Evolutionary conservation across 2,113 vertebrate species (phyloP).

Genomic region (Ophiodon elongatus): DNA sequence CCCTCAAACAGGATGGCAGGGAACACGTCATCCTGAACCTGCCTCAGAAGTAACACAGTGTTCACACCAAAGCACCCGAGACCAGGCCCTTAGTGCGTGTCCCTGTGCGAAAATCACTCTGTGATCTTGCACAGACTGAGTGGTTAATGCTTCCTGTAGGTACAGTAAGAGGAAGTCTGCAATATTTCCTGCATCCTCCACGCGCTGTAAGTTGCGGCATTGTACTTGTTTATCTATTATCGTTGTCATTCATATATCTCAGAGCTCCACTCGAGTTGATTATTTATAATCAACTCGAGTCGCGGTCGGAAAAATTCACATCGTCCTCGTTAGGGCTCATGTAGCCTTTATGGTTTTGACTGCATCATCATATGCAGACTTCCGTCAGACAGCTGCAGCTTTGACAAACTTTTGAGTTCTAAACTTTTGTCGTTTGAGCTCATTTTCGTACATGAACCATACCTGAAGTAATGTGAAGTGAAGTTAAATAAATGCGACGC

Average conservation of each 20-base stretch:
- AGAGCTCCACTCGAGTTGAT: too few relatives aligned
- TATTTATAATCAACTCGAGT: too few relatives aligned
- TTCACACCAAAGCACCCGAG: background rate
- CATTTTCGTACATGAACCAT: background rate
- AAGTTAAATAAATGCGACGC: background rate
- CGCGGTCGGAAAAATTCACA: background rate
- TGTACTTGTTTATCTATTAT: background rate
- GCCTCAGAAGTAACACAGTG: slow-evolving; percentile 4
- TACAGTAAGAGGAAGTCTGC: slow-evolving; percentile 60
- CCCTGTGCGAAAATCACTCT: background rate
- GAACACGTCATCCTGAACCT: slow-evolving; percentile 54
- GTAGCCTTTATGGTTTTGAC: background rate
- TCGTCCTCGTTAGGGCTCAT: background rate
- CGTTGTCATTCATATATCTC: too few relatives aligned
- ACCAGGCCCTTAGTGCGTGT: background rate
- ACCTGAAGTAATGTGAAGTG: background rate
- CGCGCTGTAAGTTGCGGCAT: background rate
- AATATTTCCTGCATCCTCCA: slow-evolving; percentile 26
- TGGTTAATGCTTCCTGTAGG: slow-evolving; percentile 24
- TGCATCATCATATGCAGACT: background rate
- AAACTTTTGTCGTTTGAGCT: too few relatives aligned
- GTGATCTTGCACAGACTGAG: background rate
- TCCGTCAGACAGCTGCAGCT: too few relatives aligned
- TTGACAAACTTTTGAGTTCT: too few relatives aligned
- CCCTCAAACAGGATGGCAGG: background rate